These are phyloP conservation scores for Dicranocentrus wangi DNA, from an alignment of 2,888 invertebrate genomes.

Conservation along the genomic window DNA sequence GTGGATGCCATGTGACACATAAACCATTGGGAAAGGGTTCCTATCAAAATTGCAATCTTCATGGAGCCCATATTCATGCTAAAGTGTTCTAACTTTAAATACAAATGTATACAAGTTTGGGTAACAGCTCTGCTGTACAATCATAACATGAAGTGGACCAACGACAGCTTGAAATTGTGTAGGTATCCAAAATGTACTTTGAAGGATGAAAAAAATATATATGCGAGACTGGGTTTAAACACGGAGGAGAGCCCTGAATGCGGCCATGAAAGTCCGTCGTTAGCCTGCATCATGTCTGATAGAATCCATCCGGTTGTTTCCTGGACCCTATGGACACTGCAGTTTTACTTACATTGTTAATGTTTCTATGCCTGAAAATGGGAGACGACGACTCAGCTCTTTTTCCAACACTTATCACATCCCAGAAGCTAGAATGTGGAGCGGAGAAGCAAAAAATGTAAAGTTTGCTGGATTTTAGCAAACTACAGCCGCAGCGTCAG, in stretches of 20 bases:
- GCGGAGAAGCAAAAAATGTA: constrained; percentile 4
- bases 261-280: constrained; percentile 21
- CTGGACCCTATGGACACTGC: constrained; percentile 41
- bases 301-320: constrained; percentile 39
- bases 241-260: neutral
- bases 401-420: too few species aligned
- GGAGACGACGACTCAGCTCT: too few species aligned
- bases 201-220: neutral
- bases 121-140: neutral
- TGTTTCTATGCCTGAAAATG: neutral
- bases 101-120: constrained; percentile 25
- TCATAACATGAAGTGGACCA: neutral
- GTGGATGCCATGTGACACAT: constrained; percentile 48
- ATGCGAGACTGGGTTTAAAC: neutral
- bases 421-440: too few species aligned
- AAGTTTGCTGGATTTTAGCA: neutral
- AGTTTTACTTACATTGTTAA: constrained; percentile 23
- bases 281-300: constrained; percentile 40
- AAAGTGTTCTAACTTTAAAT: constrained; percentile 33
- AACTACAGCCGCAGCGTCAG: too few species aligned
- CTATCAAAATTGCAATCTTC: constrained; percentile 55
- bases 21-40: constrained; percentile 49
- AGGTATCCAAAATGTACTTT: constrained; percentile 3
- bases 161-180: too few species aligned
- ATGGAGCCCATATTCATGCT: constrained; percentile 41